Evolutionary conservation across 1,140 invertebrate species (phyloP).

Genomic region (Drosophila ohnishii): DNA sequence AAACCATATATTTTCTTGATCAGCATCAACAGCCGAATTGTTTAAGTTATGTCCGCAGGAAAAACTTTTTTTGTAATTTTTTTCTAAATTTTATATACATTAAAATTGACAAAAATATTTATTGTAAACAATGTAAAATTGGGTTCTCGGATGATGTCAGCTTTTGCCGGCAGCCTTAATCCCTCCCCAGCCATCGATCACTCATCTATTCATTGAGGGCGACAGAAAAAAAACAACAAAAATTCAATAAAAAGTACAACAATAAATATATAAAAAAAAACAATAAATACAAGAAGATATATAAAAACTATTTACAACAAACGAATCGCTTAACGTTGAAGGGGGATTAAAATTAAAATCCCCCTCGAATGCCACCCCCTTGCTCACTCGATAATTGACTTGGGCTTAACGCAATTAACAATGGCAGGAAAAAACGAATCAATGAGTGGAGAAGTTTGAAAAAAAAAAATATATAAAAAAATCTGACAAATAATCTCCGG

Average conservation of each 20-base stretch:
- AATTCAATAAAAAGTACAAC: background rate
- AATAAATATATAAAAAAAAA: background rate
- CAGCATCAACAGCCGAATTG: no score
- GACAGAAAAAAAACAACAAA: constrained; percentile 6
- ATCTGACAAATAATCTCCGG: constrained; percentile 25
- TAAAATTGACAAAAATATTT: no score
- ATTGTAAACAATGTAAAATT: no score
- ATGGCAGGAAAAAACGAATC: constrained; percentile 49
- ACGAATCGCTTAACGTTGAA: background rate
- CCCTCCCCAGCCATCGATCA: constrained; percentile 7
- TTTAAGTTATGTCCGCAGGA: no score
- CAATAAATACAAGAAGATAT: background rate
- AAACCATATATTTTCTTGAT: no score
- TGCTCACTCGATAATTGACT: constrained; percentile 68
- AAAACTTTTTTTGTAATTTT: no score
- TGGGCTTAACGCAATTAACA: constrained; percentile 71
- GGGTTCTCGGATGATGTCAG: constrained; percentile 8
- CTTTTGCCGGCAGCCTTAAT: background rate
- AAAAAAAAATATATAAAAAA: constrained; percentile 29
- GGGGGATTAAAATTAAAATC: constrained; percentile 28
- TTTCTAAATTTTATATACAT: no score
- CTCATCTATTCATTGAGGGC: constrained; percentile 28
- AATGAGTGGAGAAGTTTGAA: constrained; percentile 5
- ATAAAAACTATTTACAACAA: constrained; percentile 22
- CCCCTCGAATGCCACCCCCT: background rate